Evolutionary conservation across 2,113 vertebrate genomes (phyloP).

Genomic region (Semnornis frantzii): DNA sequence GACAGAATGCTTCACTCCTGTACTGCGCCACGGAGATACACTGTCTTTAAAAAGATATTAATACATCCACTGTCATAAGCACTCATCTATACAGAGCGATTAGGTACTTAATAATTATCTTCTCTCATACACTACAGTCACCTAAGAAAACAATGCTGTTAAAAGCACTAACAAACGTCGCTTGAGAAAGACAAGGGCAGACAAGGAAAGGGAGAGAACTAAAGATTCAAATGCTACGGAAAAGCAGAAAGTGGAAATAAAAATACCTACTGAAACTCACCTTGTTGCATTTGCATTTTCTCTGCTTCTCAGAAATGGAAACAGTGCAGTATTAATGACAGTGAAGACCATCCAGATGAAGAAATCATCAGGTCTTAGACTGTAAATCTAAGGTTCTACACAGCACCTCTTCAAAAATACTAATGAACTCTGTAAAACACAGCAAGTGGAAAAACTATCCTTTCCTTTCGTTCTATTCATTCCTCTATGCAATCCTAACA

Average conservation of each 20-base stretch:
- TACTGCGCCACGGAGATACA: not conserved
- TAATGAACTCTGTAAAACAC: not conserved
- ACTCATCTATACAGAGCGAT: not conserved
- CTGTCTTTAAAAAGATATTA: not conserved
- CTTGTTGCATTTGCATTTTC: not conserved
- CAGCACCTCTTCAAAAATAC: not conserved
- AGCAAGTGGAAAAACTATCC: not conserved
- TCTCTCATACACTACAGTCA: not conserved
- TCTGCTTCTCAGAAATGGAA: conserved; percentile 14
- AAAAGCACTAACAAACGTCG: not conserved
- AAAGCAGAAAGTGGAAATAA: not conserved
- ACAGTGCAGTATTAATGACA: not conserved
- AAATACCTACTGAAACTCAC: not conserved
- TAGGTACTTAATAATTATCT: not conserved
- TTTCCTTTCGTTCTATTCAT: not conserved
- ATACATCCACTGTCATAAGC: not conserved
- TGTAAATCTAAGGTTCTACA: not conserved
- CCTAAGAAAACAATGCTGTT: not conserved
- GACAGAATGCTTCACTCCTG: not conserved
- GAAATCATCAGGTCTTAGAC: not conserved
- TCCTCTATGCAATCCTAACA: not conserved
- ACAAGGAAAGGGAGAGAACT: not conserved
- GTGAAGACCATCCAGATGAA: not conserved
- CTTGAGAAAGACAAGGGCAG: not conserved
- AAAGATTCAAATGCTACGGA: not conserved